These are phyloP conservation scores for Calephelis perditalis DNA, from an alignment of 2,888 invertebrate genomes.

Conservation along the genomic window DNA sequence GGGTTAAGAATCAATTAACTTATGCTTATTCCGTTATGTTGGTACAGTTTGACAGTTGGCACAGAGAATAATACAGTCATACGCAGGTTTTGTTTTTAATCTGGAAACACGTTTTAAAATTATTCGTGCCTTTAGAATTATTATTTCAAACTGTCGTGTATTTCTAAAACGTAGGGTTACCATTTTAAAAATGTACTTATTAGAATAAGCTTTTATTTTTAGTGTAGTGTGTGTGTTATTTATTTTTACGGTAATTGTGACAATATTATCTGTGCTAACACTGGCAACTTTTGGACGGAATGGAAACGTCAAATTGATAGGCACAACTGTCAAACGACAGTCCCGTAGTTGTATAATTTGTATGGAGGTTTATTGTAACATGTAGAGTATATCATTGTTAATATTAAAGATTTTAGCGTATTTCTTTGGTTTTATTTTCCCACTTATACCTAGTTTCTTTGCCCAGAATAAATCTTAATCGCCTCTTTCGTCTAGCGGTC, in stretches of 20 bases:
- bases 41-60: slow-evolving; percentile 10
- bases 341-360: slow-evolving; percentile 49
- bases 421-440: slow-evolving; percentile 44
- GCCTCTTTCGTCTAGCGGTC: too few species aligned
- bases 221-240: slow-evolving; percentile 12
- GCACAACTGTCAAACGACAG: slow-evolving; percentile 34
- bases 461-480: too few species aligned
- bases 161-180: slow-evolving; percentile 7
- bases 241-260: slow-evolving; percentile 14
- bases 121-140: slow-evolving; percentile 9
- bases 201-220: slow-evolving; percentile 13
- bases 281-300: slow-evolving; percentile 24
- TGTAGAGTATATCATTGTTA: slow-evolving; percentile 76
- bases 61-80: slow-evolving; percentile 7
- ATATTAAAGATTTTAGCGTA: slow-evolving; percentile 76
- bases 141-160: slow-evolving; percentile 5
- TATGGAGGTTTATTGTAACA: slow-evolving; percentile 65
- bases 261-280: slow-evolving; percentile 24
- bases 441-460: slow-evolving; percentile 26
- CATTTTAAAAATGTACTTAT: slow-evolving; percentile 11
- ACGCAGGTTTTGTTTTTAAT: not conserved
- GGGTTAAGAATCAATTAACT: slow-evolving; percentile 1
- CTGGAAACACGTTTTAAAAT: slow-evolving; percentile 8
- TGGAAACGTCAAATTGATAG: slow-evolving; percentile 27
- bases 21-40: slow-evolving; percentile 6